Evolutionary conservation across 2,113 vertebrate genomes (phyloP), one percentile per base, ranked within the genome.

Genomic region (Chaenocephalus aceratus): DNA sequence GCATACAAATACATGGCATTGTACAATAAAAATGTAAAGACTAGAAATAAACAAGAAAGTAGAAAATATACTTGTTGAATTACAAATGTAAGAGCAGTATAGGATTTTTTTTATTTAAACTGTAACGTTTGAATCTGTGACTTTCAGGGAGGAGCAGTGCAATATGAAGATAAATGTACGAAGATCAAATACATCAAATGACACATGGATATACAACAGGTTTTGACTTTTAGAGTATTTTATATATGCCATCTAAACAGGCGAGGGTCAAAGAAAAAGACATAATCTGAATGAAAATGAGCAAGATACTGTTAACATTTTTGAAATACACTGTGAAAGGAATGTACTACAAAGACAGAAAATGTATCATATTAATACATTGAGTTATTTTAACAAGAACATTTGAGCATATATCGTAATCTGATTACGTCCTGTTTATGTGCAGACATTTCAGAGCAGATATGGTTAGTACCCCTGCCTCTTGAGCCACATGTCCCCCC

Each of bases 401-500:
- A 61, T 16, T 0, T 15, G 54, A 7, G 5, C 36, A 54, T 15
- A 1, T 8, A 41, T 41, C 36, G 36, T 41, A 6, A 41, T 75
- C 9, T 71, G 53, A 23, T 5, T 18, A 44, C 14, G 5, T 49
- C 54, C 21, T 53, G 21, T 49, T n/a, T 26, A 0, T 63, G 48
- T 8, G 15, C 58, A 70, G 14, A 65, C 11, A 52, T 53, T 34
- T 54, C 48, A 44, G 1, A 59, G 73, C 66, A 56, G 61, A 9
- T 14, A 45, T 58, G 62, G 58, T 69, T 79, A 1, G 5, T 46
- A 36, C 26, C 67, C 80, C 51, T 57, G 62, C 53, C 73, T 86
- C 71, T 58, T 67, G 88, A 71, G 83, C 87, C 77, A 48, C 90
- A 86, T 79, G 85, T 82, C 89, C 87, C 91, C 88, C 91, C 67